These are phyloP conservation scores for Drosophila infuscata DNA, from an alignment of 2,888 invertebrate species.

Conservation along the genomic window DNA sequence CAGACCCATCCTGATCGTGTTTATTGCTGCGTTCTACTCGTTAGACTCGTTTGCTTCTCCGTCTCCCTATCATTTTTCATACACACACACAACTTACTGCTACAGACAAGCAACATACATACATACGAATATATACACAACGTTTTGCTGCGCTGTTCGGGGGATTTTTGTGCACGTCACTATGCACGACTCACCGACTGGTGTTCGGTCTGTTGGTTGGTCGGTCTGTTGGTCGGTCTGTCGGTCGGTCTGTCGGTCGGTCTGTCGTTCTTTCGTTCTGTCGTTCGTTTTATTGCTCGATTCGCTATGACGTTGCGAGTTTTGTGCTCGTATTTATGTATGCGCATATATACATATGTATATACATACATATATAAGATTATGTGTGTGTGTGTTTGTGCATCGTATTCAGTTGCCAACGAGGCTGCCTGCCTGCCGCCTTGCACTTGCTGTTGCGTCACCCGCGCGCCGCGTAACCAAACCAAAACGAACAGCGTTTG, in stretches of 20 bases:
- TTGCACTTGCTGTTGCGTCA: slow-evolving; percentile 80
- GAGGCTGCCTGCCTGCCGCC: slow-evolving; percentile 61
- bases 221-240: too few relatives aligned
- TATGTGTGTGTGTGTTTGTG: slow-evolving; percentile 27
- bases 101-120: slow-evolving; percentile 12
- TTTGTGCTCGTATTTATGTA: slow-evolving; percentile 59
- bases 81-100: slow-evolving; percentile 24
- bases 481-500: slow-evolving; percentile 46
- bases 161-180: slow-evolving; percentile 72
- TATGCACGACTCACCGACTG: slow-evolving; percentile 48
- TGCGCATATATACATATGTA: slow-evolving; percentile 21
- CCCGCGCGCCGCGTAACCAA: slow-evolving; percentile 62
- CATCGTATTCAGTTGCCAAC: slow-evolving; percentile 70
- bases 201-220: slow-evolving; percentile 20
- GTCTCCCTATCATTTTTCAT: slow-evolving; percentile 71
- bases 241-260: slow-evolving; percentile 16
- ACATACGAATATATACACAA: slow-evolving; percentile 31
- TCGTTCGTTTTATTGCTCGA: slow-evolving; percentile 51
- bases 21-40: slow-evolving; percentile 66
- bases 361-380: not conserved
- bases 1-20: slow-evolving; percentile 21
- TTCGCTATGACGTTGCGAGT: slow-evolving; percentile 78
- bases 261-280: slow-evolving; percentile 27
- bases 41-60: slow-evolving; percentile 68
- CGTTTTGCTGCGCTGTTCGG: slow-evolving; percentile 38